Evolutionary conservation across 92 coral and sea anemone genomes (phyloP).

Genomic region (Zoanthus sansibaricus): DNA sequence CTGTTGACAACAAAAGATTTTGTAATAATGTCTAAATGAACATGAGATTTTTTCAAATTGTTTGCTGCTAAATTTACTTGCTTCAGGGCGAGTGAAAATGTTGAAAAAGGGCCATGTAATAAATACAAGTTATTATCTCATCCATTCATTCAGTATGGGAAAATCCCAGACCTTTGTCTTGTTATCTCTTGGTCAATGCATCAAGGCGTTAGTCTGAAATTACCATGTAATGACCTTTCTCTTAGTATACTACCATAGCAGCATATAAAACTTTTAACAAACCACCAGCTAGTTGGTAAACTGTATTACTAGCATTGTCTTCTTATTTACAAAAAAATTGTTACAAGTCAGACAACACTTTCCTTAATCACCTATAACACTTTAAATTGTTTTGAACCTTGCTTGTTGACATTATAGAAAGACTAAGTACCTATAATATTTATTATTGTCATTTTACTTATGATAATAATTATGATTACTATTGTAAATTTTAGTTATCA

Average conservation of each 20-base stretch:
- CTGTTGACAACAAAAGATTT: neutral
- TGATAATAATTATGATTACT: neutral
- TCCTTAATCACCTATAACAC: neutral
- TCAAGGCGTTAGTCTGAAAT: too few relatives aligned
- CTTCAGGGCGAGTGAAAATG: neutral
- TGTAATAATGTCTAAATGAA: neutral
- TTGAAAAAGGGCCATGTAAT: constrained; percentile 1
- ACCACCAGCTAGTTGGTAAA: neutral
- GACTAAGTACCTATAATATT: neutral
- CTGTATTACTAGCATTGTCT: neutral
- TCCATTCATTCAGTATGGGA: neutral
- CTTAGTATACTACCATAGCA: neutral
- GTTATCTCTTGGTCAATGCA: too few relatives aligned
- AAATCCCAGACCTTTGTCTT: too few relatives aligned
- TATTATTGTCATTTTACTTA: too few relatives aligned
- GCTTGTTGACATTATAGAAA: neutral
- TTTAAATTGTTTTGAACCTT: neutral
- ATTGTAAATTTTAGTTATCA: neutral
- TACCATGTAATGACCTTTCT: too few relatives aligned
- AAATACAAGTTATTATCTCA: neutral
- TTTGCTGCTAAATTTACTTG: neutral
- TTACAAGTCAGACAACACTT: neutral
- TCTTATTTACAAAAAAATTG: neutral
- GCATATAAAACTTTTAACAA: neutral
- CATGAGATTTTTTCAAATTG: neutral